phyloP scores from a whole-genome alignment of 2,113 vertebrate genomes.

The human region GRCh38 chr5:27834501-27835000 shows the following conservation, averaged over 20 bases:
- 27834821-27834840: not conserved
- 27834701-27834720: not conserved
- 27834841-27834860: not conserved
- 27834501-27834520: not conserved
- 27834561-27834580: not conserved
- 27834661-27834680: not conserved
- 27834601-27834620: not conserved
- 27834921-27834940: not conserved
- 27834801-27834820: not conserved
- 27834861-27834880: not conserved
- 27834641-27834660: not conserved
- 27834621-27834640: not conserved
- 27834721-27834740: not conserved
- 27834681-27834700: not conserved
- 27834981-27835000: not conserved
- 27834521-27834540: not conserved
- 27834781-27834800: not conserved
- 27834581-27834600: not conserved
- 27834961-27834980: not conserved
- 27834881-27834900: not conserved
- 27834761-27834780: not conserved
- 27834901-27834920: not conserved
- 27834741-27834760: not conserved
- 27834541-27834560: not conserved
- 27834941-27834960: too few relatives aligned